Evolutionary conservation across 2,888 invertebrate genomes (phyloP).

Genomic region (Thereva nobilitata): DNA sequence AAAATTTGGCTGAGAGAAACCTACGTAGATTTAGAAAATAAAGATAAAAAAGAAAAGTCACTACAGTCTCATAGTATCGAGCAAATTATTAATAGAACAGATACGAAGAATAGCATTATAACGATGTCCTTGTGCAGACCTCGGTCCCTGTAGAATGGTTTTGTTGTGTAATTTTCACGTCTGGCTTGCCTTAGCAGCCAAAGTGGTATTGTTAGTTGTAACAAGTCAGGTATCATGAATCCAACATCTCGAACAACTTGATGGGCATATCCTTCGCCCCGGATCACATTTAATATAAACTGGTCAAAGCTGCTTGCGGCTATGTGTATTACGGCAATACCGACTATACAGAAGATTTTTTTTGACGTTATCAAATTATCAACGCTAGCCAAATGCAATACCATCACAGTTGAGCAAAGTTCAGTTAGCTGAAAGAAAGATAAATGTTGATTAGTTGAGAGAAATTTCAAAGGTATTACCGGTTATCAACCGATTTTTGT

Average conservation of each 20-base stretch:
- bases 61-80: conserved; percentile 55
- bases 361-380: conserved; percentile 61
- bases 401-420: conserved; percentile 64
- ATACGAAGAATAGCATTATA: conserved; percentile 49
- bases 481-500: too few species aligned
- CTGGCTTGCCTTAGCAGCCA: conserved; percentile 58
- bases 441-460: conserved; percentile 7
- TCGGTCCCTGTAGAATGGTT: conserved; percentile 56
- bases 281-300: conserved; percentile 66
- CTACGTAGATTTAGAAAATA: not conserved
- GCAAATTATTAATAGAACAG: conserved; percentile 55
- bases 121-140: conserved; percentile 51
- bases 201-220: conserved; percentile 66
- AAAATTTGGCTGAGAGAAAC: conserved; percentile 16
- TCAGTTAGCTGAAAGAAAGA: conserved; percentile 62
- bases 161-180: conserved; percentile 53
- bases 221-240: conserved; percentile 69
- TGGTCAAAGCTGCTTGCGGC: conserved; percentile 68
- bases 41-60: too few species aligned
- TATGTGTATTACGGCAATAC: conserved; percentile 66
- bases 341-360: conserved; percentile 64
- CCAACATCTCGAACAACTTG: conserved; percentile 70
- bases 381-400: conserved; percentile 63
- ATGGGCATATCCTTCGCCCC: conserved; percentile 67
- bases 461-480: too few species aligned